A percentile compares a stretch with the other conserved stretches of the same genome.
These are phyloP conservation scores for Rhinoptilus africanus DNA, from an alignment of 2,113 vertebrate genomes.

Conservation along the genomic window DNA sequence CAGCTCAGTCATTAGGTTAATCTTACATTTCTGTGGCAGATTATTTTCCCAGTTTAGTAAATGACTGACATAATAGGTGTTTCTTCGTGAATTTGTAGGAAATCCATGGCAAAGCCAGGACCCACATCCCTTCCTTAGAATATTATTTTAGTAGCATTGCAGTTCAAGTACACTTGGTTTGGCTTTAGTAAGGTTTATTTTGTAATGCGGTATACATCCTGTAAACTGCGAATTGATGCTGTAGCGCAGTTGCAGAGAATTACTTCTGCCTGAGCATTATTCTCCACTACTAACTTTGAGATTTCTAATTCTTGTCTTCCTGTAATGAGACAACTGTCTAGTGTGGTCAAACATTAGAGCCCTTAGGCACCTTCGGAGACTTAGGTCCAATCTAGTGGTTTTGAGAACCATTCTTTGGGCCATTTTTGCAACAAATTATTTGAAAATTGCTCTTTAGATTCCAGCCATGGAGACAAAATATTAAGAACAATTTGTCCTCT, in stretches of 20 bases:
- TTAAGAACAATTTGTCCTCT: background rate
- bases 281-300: background rate
- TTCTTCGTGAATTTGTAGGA: background rate
- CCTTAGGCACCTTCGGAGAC: background rate
- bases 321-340: background rate
- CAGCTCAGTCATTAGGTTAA: background rate
- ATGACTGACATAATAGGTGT: background rate
- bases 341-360: background rate
- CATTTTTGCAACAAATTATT: background rate
- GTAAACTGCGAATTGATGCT: background rate
- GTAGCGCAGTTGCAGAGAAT: background rate
- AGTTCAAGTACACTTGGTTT: background rate
- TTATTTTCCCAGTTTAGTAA: background rate
- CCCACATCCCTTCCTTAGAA: background rate
- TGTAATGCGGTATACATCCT: background rate
- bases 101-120: background rate
- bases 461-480: background rate
- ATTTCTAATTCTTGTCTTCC: background rate
- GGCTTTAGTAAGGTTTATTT: background rate
- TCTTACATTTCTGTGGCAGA: background rate
- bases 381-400: background rate
- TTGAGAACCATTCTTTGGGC: background rate
- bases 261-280: background rate
- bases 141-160: background rate
- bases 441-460: background rate